Evolutionary conservation across 1,140 invertebrate species (phyloP), one percentile per base, ranked within the genome.

Genomic region (Trichonephila clavata): DNA sequence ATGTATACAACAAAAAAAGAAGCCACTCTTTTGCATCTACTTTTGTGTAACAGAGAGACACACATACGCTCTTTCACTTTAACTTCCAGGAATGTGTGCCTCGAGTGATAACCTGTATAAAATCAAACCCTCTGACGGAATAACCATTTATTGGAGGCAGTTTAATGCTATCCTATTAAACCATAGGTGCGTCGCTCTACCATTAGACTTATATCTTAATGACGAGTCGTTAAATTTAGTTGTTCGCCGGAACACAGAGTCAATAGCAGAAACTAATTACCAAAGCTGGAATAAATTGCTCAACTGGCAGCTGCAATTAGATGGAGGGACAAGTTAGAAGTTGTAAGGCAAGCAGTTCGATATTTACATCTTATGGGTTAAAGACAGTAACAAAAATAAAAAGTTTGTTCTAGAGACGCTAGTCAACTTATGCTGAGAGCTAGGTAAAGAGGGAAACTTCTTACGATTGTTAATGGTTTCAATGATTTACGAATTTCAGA

Each of bases 231-330:
- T 89, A 89, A 89, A 89, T 89, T 89, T 71, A 89, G 87, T 89
- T 89, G 87, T 89, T 71, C 87, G 50, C 32, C n/a, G n/a, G 32
- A 63, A 87, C 61, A 43, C 43, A 16, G 39, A 77, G 87, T 89
- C 63, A 89, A 89, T 89, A 89, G 87, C 63, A 77, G 87, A 71
- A 89, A 89, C 87, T 89, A 89, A 89, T 89, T 89, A 89, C 87
- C 43, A 89, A 71, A 89, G 87, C 63, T 68, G 63, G 50, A 77
- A 89, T 89, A 89, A 89, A 89, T 89, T 68, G 50, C 63, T 50
- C 21, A 27, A 63, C 68, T 89, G 65, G 43, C 43, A 77, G 65
- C 7, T 71, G 39, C 87, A 89, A 89, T 89, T 89, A 89, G 87
- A 57, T 50, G 39, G 59, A 2, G 39, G 63, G 43, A 84, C 65